These are phyloP conservation scores for Drosophila paulistorum DNA, from an alignment of 1,140 invertebrate species.

Conservation along the genomic window DNA sequence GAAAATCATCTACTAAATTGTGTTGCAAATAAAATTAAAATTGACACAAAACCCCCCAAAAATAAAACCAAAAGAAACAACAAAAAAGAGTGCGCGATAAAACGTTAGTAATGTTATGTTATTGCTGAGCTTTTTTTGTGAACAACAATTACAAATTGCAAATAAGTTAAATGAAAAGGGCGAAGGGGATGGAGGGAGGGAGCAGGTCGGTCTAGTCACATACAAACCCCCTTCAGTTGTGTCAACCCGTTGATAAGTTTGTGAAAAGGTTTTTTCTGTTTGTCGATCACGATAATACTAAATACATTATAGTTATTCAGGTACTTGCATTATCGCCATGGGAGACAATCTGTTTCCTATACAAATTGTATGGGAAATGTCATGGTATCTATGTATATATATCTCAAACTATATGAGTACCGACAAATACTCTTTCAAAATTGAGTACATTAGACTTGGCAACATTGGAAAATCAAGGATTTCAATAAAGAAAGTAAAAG, in stretches of 20 bases:
- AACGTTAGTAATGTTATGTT: slow-evolving; percentile 22
- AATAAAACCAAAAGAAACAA: not conserved
- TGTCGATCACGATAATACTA: not conserved
- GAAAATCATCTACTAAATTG: slow-evolving; percentile 36
- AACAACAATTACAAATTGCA: slow-evolving; percentile 8
- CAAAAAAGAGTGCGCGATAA: not conserved
- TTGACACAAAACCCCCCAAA: not conserved
- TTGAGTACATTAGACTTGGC: too few species aligned
- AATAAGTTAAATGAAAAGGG: not conserved
- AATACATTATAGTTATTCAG: not conserved
- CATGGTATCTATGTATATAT: not conserved
- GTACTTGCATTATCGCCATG: not conserved
- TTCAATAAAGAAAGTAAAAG: too few species aligned
- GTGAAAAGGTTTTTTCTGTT: not conserved
- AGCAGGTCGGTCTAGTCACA: not conserved
- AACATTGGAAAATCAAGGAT: too few species aligned
- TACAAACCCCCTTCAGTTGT: not conserved
- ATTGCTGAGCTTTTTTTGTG: slow-evolving; percentile 17
- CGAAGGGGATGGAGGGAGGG: too few species aligned
- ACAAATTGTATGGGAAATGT: not conserved
- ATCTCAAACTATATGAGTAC: too few species aligned
- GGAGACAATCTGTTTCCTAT: not conserved
- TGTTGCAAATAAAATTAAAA: slow-evolving; percentile 26
- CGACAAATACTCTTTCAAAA: too few species aligned
- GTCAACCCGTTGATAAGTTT: not conserved